Base-by-base conservation (phyloP, 92 coral and sea anemone species). In the Heliopora coerulea region DNA sequence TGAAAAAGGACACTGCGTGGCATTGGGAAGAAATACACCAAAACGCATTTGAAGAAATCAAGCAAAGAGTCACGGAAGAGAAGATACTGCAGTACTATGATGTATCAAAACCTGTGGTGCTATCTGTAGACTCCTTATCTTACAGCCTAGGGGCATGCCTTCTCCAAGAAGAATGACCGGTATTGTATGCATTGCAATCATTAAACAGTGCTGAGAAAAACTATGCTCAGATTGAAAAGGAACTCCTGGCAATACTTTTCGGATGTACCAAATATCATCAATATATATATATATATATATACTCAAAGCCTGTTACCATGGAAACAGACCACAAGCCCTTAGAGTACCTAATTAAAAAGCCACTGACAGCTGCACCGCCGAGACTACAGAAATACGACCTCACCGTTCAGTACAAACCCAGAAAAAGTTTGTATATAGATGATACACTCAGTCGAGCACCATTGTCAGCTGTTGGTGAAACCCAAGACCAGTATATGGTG, bases 71-170 rank as follows among this genome's bases (percentile, higher is more conserved):
- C 39, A 72, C 60, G 56, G 37, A 37, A 31, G 83, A 75, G 49
- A 44, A 63, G 26, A 70, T 54, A 62, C 65, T 85, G 40, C 37
- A 46, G 66, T 84, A 84, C 35, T 73, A 65, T 63, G 82, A 80
- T 50, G 82, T 74, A 19, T 57, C 79, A 12, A 84, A 80, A 49
- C 82, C 82, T 31, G 58, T 59, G 3, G 52, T 73, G 30, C 19
- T 84, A 26, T 78, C 80, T 34, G 89, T 75, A 65, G 89, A 81
- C 56, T 59, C 83, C 23, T 81, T 80, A 30, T 77, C 75, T 12
- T 54, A 85, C 57, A 83, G 86, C 32, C 67, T 81, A 32, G 83
- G 86, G 10, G 86, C 86, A 28, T 65, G 84, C 63, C 73, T 84
- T 18, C 17, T 84, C 76, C 84, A 79, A 65, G 88, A 84, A 29